phyloP scores from a whole-genome alignment of 2,888 invertebrate species.

The Lycaena phlaeas region DNA sequence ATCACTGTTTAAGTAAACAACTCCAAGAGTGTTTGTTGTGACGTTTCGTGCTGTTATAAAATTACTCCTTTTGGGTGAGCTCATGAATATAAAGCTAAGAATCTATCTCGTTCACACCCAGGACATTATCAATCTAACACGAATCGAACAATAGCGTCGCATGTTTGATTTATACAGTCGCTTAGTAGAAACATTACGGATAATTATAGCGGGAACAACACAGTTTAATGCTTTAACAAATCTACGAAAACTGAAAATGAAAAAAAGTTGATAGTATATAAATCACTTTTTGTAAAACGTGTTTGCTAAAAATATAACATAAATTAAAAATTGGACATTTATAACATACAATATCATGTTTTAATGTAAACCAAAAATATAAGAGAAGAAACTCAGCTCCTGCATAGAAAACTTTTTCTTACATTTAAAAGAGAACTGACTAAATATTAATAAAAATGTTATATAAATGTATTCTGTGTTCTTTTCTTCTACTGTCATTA shows the following conservation, averaged over 20 bases:
- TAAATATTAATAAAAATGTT: too few species aligned
- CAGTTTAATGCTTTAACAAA: slow-evolving; percentile 42
- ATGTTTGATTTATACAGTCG: slow-evolving; percentile 73
- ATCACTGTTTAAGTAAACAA: too few species aligned
- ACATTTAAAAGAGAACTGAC: too few species aligned
- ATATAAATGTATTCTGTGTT: too few species aligned
- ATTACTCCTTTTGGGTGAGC: slow-evolving; percentile 25
- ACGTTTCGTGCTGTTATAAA: slow-evolving; percentile 1
- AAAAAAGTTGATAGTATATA: too few species aligned
- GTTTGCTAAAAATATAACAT: too few species aligned
- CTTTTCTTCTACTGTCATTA: too few species aligned
- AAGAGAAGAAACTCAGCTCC: too few species aligned
- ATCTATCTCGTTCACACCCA: slow-evolving; percentile 69
- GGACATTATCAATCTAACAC: slow-evolving; percentile 71
- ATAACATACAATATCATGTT: too few species aligned
- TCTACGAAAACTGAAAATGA: slow-evolving; percentile 12
- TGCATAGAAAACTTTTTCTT: too few species aligned
- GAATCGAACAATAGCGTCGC: slow-evolving; percentile 72
- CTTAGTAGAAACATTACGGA: slow-evolving; percentile 71
- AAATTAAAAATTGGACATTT: neutral
- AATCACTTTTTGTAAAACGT: too few species aligned
- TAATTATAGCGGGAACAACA: slow-evolving; percentile 58
- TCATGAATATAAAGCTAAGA: slow-evolving; percentile 59
- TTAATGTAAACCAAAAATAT: too few species aligned
- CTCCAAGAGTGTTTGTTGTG: slow-evolving; percentile 1